Percentiles rank a stretch among this genome's conserved stretches.
Evolutionary conservation across 2,888 invertebrate species (phyloP).

Genomic region (Dugesia japonica): DNA sequence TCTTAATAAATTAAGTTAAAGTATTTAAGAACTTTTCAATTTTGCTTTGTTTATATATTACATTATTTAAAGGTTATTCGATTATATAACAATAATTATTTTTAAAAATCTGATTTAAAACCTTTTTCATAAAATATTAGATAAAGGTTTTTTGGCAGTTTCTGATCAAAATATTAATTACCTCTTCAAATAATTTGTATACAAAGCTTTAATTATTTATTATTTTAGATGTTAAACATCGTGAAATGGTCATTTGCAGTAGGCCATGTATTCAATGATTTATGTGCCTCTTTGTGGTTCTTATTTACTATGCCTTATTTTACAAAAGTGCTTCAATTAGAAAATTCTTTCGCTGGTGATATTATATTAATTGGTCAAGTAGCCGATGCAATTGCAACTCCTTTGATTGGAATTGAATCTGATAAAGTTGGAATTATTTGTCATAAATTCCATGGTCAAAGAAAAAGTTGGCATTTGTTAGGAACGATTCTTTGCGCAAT

Average conservation of each 20-base stretch:
- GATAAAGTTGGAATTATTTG: slow-evolving; percentile 54
- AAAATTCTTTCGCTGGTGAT: slow-evolving; percentile 41
- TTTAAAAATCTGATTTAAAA: too few species aligned
- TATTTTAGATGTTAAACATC: background rate
- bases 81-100: too few species aligned
- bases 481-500: slow-evolving; percentile 59
- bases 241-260: slow-evolving; percentile 49
- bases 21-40: too few species aligned
- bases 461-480: slow-evolving; percentile 74
- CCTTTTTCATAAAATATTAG: too few species aligned
- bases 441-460: slow-evolving; percentile 56
- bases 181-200: too few species aligned
- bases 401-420: slow-evolving; percentile 69
- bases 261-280: slow-evolving; percentile 75
- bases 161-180: too few species aligned
- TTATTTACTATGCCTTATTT: slow-evolving; percentile 72
- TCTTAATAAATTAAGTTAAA: too few species aligned
- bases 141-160: too few species aligned
- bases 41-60: too few species aligned
- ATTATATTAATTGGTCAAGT: slow-evolving; percentile 62
- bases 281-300: slow-evolving; percentile 84
- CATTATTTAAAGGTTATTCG: too few species aligned
- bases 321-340: slow-evolving; percentile 51
- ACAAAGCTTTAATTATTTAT: background rate
- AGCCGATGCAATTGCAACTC: slow-evolving; percentile 69